Percentiles rank a stretch among this genome's conserved stretches.
Conservation (phyloP, 2,113 vertebrate genomes). For the Amazona guildingii region DNA sequence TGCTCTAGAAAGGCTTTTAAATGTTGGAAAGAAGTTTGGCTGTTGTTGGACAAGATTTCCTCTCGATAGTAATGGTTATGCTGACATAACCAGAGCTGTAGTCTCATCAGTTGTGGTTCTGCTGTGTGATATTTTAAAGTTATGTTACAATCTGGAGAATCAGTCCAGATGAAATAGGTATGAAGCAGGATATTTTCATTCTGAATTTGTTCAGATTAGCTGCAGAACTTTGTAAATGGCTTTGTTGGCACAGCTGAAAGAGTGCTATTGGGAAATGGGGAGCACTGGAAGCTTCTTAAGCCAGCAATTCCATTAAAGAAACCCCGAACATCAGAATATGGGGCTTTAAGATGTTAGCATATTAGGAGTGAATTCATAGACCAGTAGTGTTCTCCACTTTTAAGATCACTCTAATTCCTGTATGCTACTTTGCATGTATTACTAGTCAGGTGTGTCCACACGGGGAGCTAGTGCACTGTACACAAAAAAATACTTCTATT, state of each 20-base stretch:
- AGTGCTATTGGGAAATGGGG: neutral
- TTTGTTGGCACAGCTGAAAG: neutral
- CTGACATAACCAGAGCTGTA: neutral
- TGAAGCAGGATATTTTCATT: neutral
- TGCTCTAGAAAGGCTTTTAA: neutral
- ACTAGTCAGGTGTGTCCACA: constrained; percentile 54
- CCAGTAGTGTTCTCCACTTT: neutral
- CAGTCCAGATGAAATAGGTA: neutral
- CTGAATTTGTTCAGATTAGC: neutral
- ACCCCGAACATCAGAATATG: accelerated
- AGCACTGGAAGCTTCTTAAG: neutral
- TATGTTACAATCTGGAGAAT: neutral
- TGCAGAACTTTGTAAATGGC: neutral
- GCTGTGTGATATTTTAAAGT: neutral
- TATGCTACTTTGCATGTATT: neutral
- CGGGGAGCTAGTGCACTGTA: constrained; percentile 54
- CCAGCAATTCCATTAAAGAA: neutral
- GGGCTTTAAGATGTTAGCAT: neutral
- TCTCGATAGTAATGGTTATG: neutral
- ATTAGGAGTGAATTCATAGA: neutral
- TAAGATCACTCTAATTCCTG: neutral
- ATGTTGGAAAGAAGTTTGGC: neutral
- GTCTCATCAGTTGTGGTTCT: neutral
- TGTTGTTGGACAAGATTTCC: neutral
- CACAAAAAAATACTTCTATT: neutral